Evolutionary conservation across 2,797 vertebrate species (phyloP), one percentile per base, ranked within the genome.

Genomic region (Coendou prehensilis): DNA sequence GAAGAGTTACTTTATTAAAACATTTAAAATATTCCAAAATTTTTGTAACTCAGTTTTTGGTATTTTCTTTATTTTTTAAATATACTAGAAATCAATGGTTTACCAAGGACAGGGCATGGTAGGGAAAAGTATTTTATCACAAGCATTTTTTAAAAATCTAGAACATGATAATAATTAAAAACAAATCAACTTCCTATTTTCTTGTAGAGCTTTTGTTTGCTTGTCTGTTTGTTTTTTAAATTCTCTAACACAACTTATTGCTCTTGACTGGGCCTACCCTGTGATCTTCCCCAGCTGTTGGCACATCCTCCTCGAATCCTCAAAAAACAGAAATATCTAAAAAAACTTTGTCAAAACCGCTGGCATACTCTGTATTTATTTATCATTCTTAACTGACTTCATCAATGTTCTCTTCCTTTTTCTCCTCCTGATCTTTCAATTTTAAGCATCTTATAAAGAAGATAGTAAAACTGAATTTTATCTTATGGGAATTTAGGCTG

Each of bases 31-130:
- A 84, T 50, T 96, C 23, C 20, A 54, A 83, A 78, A 61, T 30
- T 41, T 92, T 84, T 91, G 9, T 64, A 88, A 64, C 26, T 67
- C 4, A 52, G 4, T 76, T 88, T 50, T 59, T 61, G 26, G 30
- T 17, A 87, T 85, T 94, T 80, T 86, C 88, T 88, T 92, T 33
- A 54, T 71, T 92, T 93, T 57, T 47, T 57, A 56, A 94, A 71
- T 59, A 90, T 13, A 26, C 11, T 75, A 47, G 47, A 92, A 96
- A 89, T 47, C 45, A 85, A 13, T 20, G 11, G n/a, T 78, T 4
- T 75, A 50, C 7, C n/a, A 75, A 56, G 15, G 30, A 50, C 30
- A 5, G 50, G 28, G 26, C 26, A n/a, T 75, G 14, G 69, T 37
- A 87, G 9, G 14, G 20, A 89, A 41, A 75, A 63, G 52, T 57